phyloP scores from a whole-genome alignment of 2,113 vertebrate genomes.

The Corynorhinus townsendii region DNA sequence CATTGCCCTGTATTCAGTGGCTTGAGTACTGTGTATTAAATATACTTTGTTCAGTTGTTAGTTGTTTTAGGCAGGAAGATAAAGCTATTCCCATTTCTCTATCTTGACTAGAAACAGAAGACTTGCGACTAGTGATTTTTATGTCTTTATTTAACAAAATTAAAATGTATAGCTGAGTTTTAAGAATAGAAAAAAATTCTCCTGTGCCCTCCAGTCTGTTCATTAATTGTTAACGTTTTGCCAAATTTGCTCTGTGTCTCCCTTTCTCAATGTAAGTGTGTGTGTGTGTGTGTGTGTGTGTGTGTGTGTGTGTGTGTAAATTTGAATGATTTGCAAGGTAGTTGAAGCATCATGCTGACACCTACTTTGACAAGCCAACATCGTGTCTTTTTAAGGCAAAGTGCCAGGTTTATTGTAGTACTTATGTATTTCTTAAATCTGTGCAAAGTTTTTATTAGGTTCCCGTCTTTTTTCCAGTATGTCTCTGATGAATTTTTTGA shows the following conservation, averaged over 20 bases:
- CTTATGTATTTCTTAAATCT: neutral
- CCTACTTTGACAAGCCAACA: neutral
- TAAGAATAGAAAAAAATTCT: neutral
- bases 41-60: neutral
- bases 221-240: neutral
- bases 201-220: neutral
- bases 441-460: neutral
- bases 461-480: neutral
- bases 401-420: neutral
- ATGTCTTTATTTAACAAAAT: neutral
- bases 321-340: neutral
- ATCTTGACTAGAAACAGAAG: neutral
- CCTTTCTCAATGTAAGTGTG: neutral
- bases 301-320: neutral
- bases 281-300: neutral
- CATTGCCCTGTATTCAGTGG: neutral
- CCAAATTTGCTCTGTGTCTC: neutral
- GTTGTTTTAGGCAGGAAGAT: neutral
- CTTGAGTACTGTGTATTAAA: neutral
- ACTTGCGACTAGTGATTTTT: neutral
- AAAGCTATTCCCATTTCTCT: neutral
- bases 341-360: neutral
- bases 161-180: neutral
- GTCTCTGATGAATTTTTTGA: neutral
- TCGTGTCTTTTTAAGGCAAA: neutral